Percentiles rank a stretch among this genome's conserved stretches.
phyloP scores from a whole-genome alignment of 2,888 invertebrate species.

The Periphyllus acericola region DNA sequence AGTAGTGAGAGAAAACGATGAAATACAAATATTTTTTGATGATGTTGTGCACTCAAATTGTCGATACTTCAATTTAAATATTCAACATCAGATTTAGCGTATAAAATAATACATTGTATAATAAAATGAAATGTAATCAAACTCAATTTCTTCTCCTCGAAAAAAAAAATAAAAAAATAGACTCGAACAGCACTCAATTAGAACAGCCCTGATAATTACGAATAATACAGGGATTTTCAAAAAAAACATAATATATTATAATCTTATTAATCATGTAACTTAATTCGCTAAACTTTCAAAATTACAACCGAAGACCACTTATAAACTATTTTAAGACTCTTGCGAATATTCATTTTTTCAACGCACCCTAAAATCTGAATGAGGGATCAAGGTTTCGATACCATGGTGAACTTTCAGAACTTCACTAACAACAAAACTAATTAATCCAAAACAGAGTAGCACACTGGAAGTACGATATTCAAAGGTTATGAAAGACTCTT shows the following conservation, averaged over 20 bases:
- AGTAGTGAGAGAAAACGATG: too few species aligned
- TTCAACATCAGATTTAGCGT: too few species aligned
- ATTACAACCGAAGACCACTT: neutral
- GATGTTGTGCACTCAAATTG: too few species aligned
- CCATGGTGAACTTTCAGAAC: constrained; percentile 27
- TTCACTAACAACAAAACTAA: constrained; percentile 48
- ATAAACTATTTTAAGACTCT: neutral
- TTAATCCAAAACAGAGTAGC: constrained; percentile 26
- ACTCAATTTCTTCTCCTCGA: neutral
- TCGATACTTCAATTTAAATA: too few species aligned
- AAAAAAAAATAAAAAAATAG: neutral
- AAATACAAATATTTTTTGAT: too few species aligned
- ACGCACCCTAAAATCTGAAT: neutral
- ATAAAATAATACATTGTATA: too few species aligned
- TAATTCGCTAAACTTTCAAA: neutral
- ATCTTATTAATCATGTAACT: neutral
- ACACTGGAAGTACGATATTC: constrained; percentile 9
- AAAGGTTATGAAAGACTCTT: constrained; percentile 35
- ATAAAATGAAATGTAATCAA: too few species aligned
- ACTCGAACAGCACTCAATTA: too few species aligned
- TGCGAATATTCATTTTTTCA: constrained; percentile 18
- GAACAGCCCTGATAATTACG: neutral
- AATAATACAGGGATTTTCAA: neutral
- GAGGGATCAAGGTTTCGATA: constrained; percentile 27
- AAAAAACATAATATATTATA: neutral